phyloP scores from a whole-genome alignment of 2,888 invertebrate genomes.

The Apotomis turbidana region DNA sequence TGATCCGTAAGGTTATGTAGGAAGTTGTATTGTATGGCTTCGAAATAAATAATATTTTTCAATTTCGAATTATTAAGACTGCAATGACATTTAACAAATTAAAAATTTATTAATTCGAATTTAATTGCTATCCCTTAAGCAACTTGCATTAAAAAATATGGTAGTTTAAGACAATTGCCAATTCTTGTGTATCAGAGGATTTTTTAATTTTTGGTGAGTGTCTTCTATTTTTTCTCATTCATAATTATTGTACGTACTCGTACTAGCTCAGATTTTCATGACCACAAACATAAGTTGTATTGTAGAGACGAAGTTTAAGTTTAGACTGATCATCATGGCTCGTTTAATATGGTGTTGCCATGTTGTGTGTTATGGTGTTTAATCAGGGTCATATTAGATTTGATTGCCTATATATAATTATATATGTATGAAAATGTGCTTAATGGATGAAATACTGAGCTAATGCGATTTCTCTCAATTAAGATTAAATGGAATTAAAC shows the following conservation, averaged over 20 bases:
- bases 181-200: not conserved
- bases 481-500: not conserved
- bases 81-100: conserved; percentile 1
- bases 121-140: not conserved
- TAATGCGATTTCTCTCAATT: not conserved
- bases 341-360: no score
- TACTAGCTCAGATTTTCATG: conserved; percentile 12
- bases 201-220: not conserved
- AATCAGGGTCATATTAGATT: no score
- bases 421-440: no score
- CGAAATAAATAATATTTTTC: conserved; percentile 15
- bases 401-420: no score
- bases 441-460: conserved; percentile 6
- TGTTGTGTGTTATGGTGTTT: no score
- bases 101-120: not conserved
- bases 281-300: not conserved
- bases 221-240: no score
- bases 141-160: not conserved
- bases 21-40: conserved; percentile 51
- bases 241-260: not conserved
- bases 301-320: not conserved
- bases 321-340: no score
- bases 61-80: conserved; percentile 4
- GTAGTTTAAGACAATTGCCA: not conserved
- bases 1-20: conserved; percentile 53